Evolutionary conservation across 1,140 invertebrate species (phyloP), one percentile per base, ranked within the genome.

Genomic region (Drosophila aff.): DNA sequence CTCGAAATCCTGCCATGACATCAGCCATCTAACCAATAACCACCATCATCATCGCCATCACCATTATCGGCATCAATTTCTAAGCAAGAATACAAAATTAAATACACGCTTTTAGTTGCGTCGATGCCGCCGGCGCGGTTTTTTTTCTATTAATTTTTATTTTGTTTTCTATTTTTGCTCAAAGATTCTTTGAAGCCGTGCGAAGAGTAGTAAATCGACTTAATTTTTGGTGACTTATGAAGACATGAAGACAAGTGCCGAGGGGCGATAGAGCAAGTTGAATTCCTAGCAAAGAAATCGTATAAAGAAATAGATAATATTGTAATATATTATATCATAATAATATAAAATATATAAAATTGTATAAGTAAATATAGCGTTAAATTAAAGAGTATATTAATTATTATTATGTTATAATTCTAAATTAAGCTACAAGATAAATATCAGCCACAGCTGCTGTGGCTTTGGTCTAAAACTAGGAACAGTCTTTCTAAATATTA

Each of bases 1-100:
- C 76, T 79, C 44, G 10, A 71, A 83, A 83, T 83, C 76, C 81
- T 83, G 81, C 10, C 81, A 83, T 83, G 81, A 83, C 81, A 84
- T 84, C 81, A 84, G 81, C 50, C 40, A 16, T 58, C 26, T 61
- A 46, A 57, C 38, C 79, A 75, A 64, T 40, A 65, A 31, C 44
- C 65, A 47, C 16, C 59, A 63, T 62, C 72, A 81, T 64, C 67
- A 76, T 78, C 74, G 23, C 47, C 47, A 28, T 74, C 65, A 76
- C 71, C 77, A 84, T 80, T 68, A 83, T 79, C 62, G 65, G 64
- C 65, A 83, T 71, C 49, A 71, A 64, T 60, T 79, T 76, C 71
- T 61, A 67, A 84, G 53, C 81, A 38, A 71, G 28, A 46, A 73
- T 16, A 59, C 33, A 16, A 50, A 64, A 36, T 65, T 65, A 61